phyloP scores from a whole-genome alignment of 2,888 invertebrate genomes.

The Diaperis boleti region DNA sequence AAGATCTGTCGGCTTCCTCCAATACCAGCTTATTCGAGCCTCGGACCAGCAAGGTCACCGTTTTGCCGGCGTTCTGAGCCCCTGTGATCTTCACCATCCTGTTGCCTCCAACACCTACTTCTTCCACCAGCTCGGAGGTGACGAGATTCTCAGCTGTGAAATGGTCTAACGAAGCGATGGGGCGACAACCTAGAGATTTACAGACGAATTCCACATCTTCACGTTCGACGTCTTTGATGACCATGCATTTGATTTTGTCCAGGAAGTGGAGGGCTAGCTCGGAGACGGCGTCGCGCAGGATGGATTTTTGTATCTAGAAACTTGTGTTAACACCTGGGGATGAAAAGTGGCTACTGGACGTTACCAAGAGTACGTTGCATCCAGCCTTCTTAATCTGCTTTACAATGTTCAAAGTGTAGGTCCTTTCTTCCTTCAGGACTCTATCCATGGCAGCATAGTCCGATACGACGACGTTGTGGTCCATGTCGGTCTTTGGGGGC shows the following conservation, averaged over 20 bases:
- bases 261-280: slow-evolving; percentile 98
- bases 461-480: slow-evolving; percentile 94
- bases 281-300: slow-evolving; percentile 93
- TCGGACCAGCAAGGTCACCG: slow-evolving; percentile 92
- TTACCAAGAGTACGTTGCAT: slow-evolving; percentile 96
- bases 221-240: slow-evolving; percentile 97
- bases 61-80: slow-evolving; percentile 85
- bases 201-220: slow-evolving; percentile 99
- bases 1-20: slow-evolving; percentile 84
- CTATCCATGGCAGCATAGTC: slow-evolving; percentile 99
- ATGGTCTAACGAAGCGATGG: slow-evolving; percentile 98
- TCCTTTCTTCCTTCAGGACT: slow-evolving; percentile 95
- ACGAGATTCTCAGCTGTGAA: slow-evolving; percentile 93
- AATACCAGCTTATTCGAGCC: slow-evolving; percentile 87
- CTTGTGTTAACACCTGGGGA: too few relatives aligned
- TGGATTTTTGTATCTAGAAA: slow-evolving; percentile 74
- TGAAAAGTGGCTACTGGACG: too few relatives aligned
- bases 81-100: slow-evolving; percentile 84
- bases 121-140: slow-evolving; percentile 93
- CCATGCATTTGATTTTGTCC: slow-evolving; percentile 99
- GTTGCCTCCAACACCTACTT: slow-evolving; percentile 87
- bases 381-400: slow-evolving; percentile 99
- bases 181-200: slow-evolving; percentile 93
- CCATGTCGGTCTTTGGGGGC: slow-evolving; percentile 99
- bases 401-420: slow-evolving; percentile 97